A percentile compares a stretch with the other conserved stretches of the same genome.
Evolutionary conservation across 23 tunicate genomes (phyloP).

Genomic region (Styela plicata): DNA sequence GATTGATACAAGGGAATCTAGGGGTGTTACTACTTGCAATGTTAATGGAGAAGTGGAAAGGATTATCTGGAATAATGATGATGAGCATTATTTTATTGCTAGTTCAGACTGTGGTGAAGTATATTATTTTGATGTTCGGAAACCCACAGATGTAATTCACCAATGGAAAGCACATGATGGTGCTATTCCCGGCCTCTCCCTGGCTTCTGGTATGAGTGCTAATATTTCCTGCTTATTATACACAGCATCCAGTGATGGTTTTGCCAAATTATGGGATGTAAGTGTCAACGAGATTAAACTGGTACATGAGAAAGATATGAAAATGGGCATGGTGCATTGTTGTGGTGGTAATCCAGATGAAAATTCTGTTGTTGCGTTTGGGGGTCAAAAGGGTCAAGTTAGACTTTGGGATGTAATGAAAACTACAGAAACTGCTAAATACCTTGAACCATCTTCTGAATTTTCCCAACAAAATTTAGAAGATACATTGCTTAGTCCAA

Average conservation of each 20-base stretch:
- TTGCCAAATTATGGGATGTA: conserved; percentile 56
- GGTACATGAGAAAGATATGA: conserved; percentile 30
- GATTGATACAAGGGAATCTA: background rate
- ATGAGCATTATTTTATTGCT: conserved; percentile 46
- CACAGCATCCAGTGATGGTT: conserved; percentile 63
- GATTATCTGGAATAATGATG: conserved; percentile 46
- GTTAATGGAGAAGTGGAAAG: conserved; percentile 59
- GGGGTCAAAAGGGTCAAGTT: conserved; percentile 70
- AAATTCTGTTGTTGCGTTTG: conserved; percentile 36
- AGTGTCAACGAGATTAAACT: background rate
- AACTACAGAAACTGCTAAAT: background rate
- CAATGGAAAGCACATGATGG: conserved; percentile 61
- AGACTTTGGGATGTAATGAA: conserved; percentile 36
- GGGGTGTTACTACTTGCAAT: conserved; percentile 23
- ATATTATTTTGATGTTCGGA: conserved; percentile 50
- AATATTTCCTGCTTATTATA: conserved; percentile 11
- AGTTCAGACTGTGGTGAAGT: conserved; percentile 51
- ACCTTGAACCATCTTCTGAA: background rate
- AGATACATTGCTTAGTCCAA: background rate
- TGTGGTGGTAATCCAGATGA: conserved; percentile 61
- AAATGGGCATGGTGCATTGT: conserved; percentile 84
- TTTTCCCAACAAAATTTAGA: background rate
- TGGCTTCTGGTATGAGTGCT: background rate
- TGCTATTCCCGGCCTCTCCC: conserved; percentile 48
- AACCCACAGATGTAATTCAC: conserved; percentile 24